Conservation (phyloP, 2,113 vertebrate species). For the Romanogobio albipinnatus region DNA sequence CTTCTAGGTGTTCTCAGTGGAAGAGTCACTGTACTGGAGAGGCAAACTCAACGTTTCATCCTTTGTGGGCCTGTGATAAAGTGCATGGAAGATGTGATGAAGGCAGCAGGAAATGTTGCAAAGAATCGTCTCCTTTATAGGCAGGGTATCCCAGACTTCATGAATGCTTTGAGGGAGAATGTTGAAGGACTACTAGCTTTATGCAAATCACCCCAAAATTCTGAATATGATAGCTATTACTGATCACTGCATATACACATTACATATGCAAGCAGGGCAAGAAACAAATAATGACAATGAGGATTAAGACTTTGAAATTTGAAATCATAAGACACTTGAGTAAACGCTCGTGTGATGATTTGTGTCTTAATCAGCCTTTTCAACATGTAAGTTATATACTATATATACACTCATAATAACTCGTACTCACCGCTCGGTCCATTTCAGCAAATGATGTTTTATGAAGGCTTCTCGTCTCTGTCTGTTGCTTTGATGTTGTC, state of each 20-base stretch:
- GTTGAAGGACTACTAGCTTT: neutral
- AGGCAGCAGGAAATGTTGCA: neutral
- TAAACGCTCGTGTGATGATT: too few species aligned
- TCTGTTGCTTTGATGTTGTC: too few species aligned
- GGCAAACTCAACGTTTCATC: conserved; percentile 23
- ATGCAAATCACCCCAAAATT: neutral
- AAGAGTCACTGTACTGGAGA: neutral
- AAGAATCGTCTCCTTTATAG: neutral
- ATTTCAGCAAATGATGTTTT: too few species aligned
- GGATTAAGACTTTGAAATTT: too few species aligned
- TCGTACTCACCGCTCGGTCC: too few species aligned
- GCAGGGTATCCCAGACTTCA: neutral
- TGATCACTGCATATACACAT: neutral
- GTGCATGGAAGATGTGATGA: conserved; percentile 27
- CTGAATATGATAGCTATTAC: neutral
- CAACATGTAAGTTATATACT: too few species aligned
- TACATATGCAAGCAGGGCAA: too few species aligned
- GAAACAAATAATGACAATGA: too few species aligned
- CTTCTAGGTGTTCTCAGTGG: conserved; percentile 21
- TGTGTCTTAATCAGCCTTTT: too few species aligned
- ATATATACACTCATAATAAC: too few species aligned
- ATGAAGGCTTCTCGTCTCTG: too few species aligned
- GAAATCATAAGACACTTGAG: too few species aligned
- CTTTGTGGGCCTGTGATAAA: neutral
- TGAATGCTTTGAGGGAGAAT: neutral